Evolutionary conservation across 2,888 invertebrate species (phyloP).

Genomic region (Rotaria magnacalcarata): DNA sequence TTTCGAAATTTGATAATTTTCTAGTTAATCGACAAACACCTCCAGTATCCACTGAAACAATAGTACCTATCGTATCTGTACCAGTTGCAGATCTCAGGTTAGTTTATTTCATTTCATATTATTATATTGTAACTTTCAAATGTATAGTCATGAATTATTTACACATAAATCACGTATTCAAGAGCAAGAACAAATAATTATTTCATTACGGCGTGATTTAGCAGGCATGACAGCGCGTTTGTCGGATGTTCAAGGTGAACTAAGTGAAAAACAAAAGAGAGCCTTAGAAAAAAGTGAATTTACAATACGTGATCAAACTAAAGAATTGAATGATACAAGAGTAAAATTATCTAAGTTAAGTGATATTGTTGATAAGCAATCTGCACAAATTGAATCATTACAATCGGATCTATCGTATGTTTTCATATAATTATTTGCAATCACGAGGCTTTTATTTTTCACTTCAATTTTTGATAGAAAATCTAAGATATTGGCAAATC

Average conservation of each 20-base stretch:
- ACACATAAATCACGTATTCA: slow-evolving; percentile 53
- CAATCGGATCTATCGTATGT: slow-evolving; percentile 35
- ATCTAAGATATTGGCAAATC: slow-evolving; percentile 27
- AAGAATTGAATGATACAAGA: slow-evolving; percentile 53
- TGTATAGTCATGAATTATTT: slow-evolving; percentile 53
- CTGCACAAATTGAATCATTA: slow-evolving; percentile 44
- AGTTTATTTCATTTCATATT: neutral
- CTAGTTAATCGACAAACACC: neutral
- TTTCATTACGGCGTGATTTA: slow-evolving; percentile 55
- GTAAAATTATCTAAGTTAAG: slow-evolving; percentile 58
- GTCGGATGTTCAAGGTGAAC: slow-evolving; percentile 57
- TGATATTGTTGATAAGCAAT: slow-evolving; percentile 53
- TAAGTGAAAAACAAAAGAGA: slow-evolving; percentile 58
- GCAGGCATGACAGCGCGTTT: slow-evolving; percentile 56
- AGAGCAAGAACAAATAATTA: slow-evolving; percentile 55
- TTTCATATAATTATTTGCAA: neutral
- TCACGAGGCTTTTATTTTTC: neutral
- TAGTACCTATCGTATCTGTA: neutral
- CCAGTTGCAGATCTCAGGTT: neutral
- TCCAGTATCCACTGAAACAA: neutral
- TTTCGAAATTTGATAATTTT: neutral
- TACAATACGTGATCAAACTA: slow-evolving; percentile 51
- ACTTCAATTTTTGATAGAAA: neutral
- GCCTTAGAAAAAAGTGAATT: slow-evolving; percentile 55
- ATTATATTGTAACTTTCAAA: neutral